Conservation (phyloP, 2,797 vertebrate genomes). For the Mormyrus proboscirostris region DNA sequence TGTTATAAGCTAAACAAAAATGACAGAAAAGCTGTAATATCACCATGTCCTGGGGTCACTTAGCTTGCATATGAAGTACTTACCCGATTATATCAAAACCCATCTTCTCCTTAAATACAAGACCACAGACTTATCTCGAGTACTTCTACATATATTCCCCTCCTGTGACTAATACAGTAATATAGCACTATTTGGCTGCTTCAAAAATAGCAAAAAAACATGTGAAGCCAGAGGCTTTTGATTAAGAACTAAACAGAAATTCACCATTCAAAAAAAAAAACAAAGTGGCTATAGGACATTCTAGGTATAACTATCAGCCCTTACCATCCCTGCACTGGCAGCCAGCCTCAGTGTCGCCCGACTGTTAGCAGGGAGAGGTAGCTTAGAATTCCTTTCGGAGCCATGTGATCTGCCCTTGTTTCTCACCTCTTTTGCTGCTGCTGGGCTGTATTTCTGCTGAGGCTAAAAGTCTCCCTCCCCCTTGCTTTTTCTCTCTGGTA, state of each 20-base stretch:
- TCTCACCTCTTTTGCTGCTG: background rate
- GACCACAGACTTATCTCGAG: background rate
- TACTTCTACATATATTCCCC: background rate
- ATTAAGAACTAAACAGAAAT: background rate
- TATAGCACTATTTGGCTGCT: background rate
- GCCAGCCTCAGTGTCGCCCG: background rate
- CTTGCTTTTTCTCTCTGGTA: background rate
- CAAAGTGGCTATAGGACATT: background rate
- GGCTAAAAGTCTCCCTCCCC: background rate
- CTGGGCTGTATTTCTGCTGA: background rate
- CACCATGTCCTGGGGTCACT: background rate
- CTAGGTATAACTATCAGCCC: background rate
- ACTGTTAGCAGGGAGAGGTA: background rate
- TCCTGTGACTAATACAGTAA: background rate
- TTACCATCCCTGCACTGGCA: background rate
- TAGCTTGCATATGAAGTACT: background rate
- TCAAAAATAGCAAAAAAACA: background rate
- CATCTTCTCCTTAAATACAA: background rate
- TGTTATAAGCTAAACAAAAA: background rate
- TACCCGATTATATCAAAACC: background rate
- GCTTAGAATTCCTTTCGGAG: background rate
- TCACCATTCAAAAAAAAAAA: background rate
- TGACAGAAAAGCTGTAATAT: background rate
- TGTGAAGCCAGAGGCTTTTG: background rate
- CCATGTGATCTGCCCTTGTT: background rate